These are phyloP conservation scores for Coreoperca whiteheadi DNA, from an alignment of 2,113 vertebrate genomes.

Conservation along the genomic window DNA sequence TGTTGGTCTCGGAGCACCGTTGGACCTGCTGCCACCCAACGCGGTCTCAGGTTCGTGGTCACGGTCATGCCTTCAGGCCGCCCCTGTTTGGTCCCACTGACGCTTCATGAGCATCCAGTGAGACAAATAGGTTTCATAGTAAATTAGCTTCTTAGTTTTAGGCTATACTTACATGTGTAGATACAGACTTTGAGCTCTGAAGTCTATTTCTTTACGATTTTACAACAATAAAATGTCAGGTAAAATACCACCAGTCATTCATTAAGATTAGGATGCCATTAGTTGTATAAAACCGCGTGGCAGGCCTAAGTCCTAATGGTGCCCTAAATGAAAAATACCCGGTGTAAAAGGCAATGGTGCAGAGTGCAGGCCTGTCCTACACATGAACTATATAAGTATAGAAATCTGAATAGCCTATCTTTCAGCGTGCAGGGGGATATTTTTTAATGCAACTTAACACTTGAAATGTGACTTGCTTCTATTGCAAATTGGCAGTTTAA, in stretches of 20 bases:
- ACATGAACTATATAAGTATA: neutral
- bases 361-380: neutral
- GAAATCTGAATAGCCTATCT: neutral
- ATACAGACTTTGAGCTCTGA: neutral
- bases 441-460: neutral
- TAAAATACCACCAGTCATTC: neutral
- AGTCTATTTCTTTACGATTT: neutral
- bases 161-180: neutral
- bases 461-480: neutral
- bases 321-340: neutral
- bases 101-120: neutral
- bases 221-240: neutral
- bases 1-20: constrained; percentile 18
- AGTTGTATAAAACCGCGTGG: neutral
- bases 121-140: neutral
- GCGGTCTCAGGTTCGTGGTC: constrained; percentile 33
- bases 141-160: neutral
- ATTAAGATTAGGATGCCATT: neutral
- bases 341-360: neutral
- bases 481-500: neutral
- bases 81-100: constrained; percentile 5
- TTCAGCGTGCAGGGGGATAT: neutral
- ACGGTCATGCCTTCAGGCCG: constrained; percentile 16
- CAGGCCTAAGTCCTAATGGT: neutral
- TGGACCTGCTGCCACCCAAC: constrained; percentile 16